phyloP scores from a whole-genome alignment of 2,113 vertebrate species.

The Cnemophilus loriae region DNA sequence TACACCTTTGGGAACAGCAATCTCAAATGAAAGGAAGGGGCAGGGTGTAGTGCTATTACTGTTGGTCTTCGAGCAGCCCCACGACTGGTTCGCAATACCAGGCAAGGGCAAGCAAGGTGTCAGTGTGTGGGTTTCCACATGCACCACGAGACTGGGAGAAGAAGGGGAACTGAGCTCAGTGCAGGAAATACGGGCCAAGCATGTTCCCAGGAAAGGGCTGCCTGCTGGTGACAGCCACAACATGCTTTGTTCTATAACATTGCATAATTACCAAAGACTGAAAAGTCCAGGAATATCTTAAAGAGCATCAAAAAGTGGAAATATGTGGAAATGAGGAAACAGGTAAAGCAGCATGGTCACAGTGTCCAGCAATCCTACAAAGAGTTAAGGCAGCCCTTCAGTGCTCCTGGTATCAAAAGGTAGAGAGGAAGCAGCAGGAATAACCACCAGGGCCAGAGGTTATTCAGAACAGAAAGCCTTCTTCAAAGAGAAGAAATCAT shows the following conservation, averaged over 20 bases:
- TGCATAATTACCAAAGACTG: background rate
- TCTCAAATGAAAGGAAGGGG: background rate
- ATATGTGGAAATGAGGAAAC: background rate
- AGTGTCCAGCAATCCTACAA: background rate
- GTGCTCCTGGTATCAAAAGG: background rate
- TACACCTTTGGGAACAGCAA: background rate
- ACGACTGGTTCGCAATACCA: background rate
- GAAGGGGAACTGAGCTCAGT: background rate
- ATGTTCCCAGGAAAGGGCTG: background rate
- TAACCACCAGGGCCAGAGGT: background rate
- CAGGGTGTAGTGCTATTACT: background rate
- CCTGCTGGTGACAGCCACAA: background rate
- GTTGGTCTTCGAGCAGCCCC: background rate
- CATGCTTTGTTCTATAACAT: background rate
- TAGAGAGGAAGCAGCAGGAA: background rate
- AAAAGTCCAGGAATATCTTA: background rate
- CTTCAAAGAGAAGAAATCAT: background rate
- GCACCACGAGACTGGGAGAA: background rate
- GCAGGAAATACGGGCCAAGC: background rate
- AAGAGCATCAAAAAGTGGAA: background rate
- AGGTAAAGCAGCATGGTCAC: background rate
- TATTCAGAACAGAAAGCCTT: background rate
- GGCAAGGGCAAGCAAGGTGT: background rate
- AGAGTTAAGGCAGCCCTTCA: background rate
- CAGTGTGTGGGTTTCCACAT: accelerated